Percentiles rank a stretch among this genome's conserved stretches.
Evolutionary conservation across 1,140 invertebrate species (phyloP).

Genomic region (Luehdorfia chinensis): DNA sequence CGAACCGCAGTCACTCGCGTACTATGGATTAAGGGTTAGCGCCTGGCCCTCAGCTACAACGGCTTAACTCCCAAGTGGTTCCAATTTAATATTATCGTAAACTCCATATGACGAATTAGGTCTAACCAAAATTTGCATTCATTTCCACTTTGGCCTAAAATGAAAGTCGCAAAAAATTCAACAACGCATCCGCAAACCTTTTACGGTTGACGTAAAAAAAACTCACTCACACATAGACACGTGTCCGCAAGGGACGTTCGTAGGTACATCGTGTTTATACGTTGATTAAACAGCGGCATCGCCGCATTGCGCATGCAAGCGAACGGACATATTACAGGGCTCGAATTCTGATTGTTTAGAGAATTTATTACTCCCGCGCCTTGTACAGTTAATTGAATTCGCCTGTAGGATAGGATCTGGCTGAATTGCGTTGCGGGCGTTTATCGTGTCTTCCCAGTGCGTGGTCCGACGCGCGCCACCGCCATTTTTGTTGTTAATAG

Average conservation of each 20-base stretch:
- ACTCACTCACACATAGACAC: constrained; percentile 39
- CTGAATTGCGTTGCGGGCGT: constrained; percentile 53
- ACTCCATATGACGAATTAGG: too few species aligned
- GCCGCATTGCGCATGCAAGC: constrained; percentile 71
- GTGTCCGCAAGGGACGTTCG: constrained; percentile 33
- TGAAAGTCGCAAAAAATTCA: constrained; percentile 18
- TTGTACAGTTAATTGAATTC: constrained; percentile 76
- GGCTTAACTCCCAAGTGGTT: too few species aligned
- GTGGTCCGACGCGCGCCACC: constrained; percentile 28
- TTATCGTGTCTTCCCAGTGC: constrained; percentile 59
- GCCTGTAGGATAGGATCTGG: constrained; percentile 65
- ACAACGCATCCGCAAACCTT: constrained; percentile 41
- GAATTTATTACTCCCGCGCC: constrained; percentile 73
- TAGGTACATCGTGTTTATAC: constrained; percentile 57
- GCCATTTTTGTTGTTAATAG: constrained; percentile 52
- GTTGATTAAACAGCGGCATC: constrained; percentile 67
- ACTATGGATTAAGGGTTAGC: too few species aligned
- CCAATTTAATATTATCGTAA: too few species aligned
- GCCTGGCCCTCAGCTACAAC: too few species aligned
- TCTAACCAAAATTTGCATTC: constrained; percentile 17
- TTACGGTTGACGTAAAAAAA: constrained; percentile 25
- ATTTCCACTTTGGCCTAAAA: constrained; percentile 3
- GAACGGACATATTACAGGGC: constrained; percentile 70
- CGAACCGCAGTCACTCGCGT: too few species aligned
- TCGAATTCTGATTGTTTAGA: constrained; percentile 77